Evolutionary conservation across 2,113 vertebrate species (phyloP).

Genomic region (Daphoenositta chrysoptera): DNA sequence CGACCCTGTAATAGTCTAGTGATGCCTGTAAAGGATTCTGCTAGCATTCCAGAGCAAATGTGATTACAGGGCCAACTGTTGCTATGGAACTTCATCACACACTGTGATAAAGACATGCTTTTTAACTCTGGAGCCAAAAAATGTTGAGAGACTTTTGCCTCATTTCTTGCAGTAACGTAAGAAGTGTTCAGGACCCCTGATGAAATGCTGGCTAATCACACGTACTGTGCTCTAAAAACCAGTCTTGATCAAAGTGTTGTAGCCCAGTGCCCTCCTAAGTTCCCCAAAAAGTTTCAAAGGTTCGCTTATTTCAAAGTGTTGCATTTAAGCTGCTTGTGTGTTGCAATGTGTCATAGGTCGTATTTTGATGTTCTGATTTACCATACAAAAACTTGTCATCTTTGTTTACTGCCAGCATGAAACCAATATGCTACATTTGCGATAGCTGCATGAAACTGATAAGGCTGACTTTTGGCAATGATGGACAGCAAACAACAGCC

Average conservation of each 20-base stretch:
- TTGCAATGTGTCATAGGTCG: not conserved
- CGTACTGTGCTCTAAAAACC: not conserved
- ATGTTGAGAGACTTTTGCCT: not conserved
- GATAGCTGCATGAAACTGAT: not conserved
- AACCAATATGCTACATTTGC: not conserved
- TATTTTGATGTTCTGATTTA: not conserved
- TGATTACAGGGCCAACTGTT: not conserved
- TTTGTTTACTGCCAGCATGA: not conserved
- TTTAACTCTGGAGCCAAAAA: not conserved
- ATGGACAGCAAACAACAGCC: not conserved
- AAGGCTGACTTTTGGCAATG: not conserved
- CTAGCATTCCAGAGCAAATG: conserved; percentile 13
- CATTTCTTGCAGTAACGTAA: not conserved
- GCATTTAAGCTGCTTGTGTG: not conserved
- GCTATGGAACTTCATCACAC: not conserved
- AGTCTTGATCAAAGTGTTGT: not conserved
- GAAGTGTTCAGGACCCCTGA: not conserved
- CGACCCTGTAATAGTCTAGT: not conserved
- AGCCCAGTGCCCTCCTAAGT: not conserved
- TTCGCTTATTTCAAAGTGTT: not conserved
- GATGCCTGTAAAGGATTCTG: conserved; percentile 18
- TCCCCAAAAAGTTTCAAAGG: not conserved
- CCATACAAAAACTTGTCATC: not conserved
- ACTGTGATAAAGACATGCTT: not conserved
- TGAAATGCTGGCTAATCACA: not conserved